Evolutionary conservation across 2,113 vertebrate genomes (phyloP), one percentile per base, ranked within the genome.

Genomic region (Gobius niger): DNA sequence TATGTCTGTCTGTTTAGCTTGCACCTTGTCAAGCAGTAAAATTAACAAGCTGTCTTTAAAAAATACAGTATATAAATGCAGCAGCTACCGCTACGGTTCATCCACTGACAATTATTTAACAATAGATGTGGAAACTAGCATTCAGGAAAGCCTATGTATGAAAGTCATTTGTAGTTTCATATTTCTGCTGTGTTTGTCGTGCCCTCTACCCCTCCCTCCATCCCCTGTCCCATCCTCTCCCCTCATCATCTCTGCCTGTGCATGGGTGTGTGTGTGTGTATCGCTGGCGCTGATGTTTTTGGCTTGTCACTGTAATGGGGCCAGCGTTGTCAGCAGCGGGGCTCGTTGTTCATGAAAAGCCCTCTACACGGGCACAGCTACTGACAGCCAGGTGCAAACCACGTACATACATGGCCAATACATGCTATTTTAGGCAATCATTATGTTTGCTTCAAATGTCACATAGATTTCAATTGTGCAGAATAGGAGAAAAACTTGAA

Each of bases 301-400:
- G 86, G 82, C 86, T 87, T 91, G 86, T 90, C 88, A 89, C 80
- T 87, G 87, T 86, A 89, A 90, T 89, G 85, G 89, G 87, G 82
- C 81, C 85, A 87, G 75, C 77, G 80, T 80, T 89, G 85, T 89
- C 85, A 89, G 82, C 85, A 89, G 82, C 60, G 73, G 76, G 47
- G 87, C 68, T 83, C 75, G 78, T 78, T 77, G 73, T 78, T 87
- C 82, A 81, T 82, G 82, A 84, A 81, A 85, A 77, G 82, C 82
- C 52, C 52, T 88, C 69, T 70, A 75, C 60, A 19, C 68, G 77
- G 74, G 70, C 76, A 85, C 56, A 59, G 72, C 70, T 77, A 56
- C 62, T 56, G 69, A 83, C 67, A 57, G 75, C 63, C 72, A 88
- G 76, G 72, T 82, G 68, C 51, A 67, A 67, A 63, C 64, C 49